These are phyloP conservation scores for Synergus itoensis DNA, from an alignment of 2,888 invertebrate species.

Conservation along the genomic window DNA sequence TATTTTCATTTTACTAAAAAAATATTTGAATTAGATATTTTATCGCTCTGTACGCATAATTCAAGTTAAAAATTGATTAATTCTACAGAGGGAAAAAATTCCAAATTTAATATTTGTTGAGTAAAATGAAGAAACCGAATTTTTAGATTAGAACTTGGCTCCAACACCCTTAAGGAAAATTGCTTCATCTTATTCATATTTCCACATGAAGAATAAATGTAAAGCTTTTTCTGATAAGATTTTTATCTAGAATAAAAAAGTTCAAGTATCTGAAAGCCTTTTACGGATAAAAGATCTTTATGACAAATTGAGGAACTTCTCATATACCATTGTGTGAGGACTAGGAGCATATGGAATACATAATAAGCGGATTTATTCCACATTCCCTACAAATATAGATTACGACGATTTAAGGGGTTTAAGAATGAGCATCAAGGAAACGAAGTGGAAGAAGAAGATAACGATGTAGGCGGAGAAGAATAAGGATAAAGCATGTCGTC, in stretches of 20 bases:
- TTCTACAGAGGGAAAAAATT: too few relatives aligned
- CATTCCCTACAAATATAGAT: slow-evolving; percentile 6
- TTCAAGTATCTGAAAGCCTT: neutral
- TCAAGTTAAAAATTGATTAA: too few relatives aligned
- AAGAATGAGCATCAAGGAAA: slow-evolving; percentile 1
- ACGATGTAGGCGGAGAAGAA: slow-evolving; percentile 27
- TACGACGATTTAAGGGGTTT: slow-evolving; percentile 3
- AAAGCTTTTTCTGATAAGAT: neutral
- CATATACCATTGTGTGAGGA: neutral
- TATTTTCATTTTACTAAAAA: too few relatives aligned
- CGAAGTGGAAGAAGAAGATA: slow-evolving; percentile 24
- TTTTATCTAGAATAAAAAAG: neutral
- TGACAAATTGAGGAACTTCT: neutral
- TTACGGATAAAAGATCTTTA: neutral
- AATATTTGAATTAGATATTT: too few relatives aligned
- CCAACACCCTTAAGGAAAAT: too few relatives aligned
- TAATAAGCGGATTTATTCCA: neutral
- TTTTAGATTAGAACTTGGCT: too few relatives aligned
- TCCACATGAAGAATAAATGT: neutral
- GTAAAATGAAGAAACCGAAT: too few relatives aligned
- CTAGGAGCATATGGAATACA: neutral
- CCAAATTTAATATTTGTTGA: too few relatives aligned
- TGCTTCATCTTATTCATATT: too few relatives aligned
- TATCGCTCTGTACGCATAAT: too few relatives aligned
- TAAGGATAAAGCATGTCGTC: slow-evolving; percentile 4